Conservation (phyloP, 1,140 invertebrate species). For the Drosophila rhopaloa region DNA sequence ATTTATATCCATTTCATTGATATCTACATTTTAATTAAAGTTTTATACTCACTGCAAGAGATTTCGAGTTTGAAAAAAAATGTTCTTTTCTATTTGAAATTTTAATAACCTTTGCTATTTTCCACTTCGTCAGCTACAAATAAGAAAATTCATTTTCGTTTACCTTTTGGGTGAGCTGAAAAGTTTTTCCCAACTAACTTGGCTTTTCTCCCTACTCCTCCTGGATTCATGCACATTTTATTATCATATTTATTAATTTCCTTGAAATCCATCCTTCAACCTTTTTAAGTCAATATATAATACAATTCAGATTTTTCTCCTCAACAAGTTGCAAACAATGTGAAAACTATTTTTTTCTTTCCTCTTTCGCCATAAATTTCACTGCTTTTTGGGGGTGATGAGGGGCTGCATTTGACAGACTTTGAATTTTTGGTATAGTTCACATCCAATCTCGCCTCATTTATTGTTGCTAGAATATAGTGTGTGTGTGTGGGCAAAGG, state of each 20-base stretch:
- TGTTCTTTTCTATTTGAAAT: constrained; percentile 1
- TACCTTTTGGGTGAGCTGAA: constrained; percentile 14
- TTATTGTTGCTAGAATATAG: constrained; percentile 1
- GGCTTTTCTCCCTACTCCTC: background rate
- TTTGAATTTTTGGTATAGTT: constrained; percentile 36
- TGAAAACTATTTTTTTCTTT: constrained; percentile 16
- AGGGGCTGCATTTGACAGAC: constrained; percentile 42
- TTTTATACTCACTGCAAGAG: background rate
- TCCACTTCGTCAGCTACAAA: constrained; percentile 1
- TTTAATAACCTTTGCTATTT: constrained; percentile 26
- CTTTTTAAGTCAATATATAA: constrained; percentile 32
- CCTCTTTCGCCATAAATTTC: constrained; percentile 36
- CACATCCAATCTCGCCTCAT: constrained; percentile 2
- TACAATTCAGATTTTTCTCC: constrained; percentile 28
- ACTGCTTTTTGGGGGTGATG: background rate
- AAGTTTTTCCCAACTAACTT: constrained; percentile 27
- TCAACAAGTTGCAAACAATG: constrained; percentile 33
- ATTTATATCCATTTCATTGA: constrained; percentile 12
- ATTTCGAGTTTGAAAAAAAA: constrained; percentile 4
- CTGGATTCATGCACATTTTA: constrained; percentile 1
- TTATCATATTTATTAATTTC: constrained; percentile 46
- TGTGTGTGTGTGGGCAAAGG: constrained; percentile 4
- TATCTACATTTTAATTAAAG: constrained; percentile 18
- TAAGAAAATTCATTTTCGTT: constrained; percentile 11
- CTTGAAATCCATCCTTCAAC: constrained; percentile 14